Base-by-base conservation (phyloP, 2,113 vertebrate species). In the Mystacornis crossleyi region DNA sequence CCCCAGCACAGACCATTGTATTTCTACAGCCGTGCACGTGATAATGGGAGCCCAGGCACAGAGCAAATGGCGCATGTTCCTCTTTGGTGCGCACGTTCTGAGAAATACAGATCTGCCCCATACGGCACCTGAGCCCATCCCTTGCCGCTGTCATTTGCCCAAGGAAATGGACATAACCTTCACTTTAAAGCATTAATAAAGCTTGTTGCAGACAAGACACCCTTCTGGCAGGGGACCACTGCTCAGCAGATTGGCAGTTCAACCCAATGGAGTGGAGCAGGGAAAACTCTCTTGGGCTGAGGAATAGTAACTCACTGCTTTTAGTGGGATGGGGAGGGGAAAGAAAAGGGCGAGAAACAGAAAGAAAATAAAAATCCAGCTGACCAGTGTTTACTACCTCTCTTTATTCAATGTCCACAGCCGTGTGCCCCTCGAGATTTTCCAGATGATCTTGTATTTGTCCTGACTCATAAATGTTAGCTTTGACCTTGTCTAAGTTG, bases 121-220 rank as follows among this genome's bases (percentile, higher is more conserved):
- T 26, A 51, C 79, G 97, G 96, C 98, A 99, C 98, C 98, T 98
- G 98, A 98, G 98, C 96, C 95, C 72, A 93, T 94, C 97, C 97
- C 97, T 95, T 20, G 93, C 80, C 73, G 97, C 97, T 98, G 97
- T 96, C 97, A 98, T 97, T 96, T 98, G 97, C 95, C 95, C 97
- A 96, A 97, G 95, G 97, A 99, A 98, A 98, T 73, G 94, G 98
- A 98, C 97, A 95, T 86, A 98, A 97, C 97, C 97, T 98, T 98
- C 96, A 92, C 97, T 97, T 92, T 51, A 69, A 97, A 97, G 96
- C 98, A 98, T 97, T 97, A 97, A 98, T 98, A 98, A 98, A 98
- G 97, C 95, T 97, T 97, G 98, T 80, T 97, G 96, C 89, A 96
- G 92, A 95, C 75, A 93, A 94, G 58, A 57, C 43, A 78, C 31